These are phyloP conservation scores for Beaufortia kweichowensis DNA, from an alignment of 2,113 vertebrate species.

Conservation along the genomic window DNA sequence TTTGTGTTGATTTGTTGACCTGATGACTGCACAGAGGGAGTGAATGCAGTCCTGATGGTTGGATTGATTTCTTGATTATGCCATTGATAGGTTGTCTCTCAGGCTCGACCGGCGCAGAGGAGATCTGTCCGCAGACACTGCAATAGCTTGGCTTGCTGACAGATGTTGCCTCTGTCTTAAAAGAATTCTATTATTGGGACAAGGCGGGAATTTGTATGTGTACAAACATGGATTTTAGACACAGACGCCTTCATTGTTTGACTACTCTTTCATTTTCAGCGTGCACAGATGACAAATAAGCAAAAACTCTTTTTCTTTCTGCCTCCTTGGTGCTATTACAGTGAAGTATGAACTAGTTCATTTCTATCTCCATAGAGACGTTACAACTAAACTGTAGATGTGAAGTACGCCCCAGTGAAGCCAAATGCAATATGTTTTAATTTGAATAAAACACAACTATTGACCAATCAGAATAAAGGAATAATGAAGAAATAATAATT, in stretches of 20 bases:
- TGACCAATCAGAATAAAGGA: too few species aligned
- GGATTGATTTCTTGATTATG: slow-evolving; percentile 52
- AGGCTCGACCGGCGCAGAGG: background rate
- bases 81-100: slow-evolving; percentile 45
- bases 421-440: slow-evolving; percentile 5
- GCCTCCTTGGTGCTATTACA: background rate
- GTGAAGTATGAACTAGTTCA: slow-evolving; percentile 12
- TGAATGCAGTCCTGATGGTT: slow-evolving; percentile 48
- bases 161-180: slow-evolving; percentile 26
- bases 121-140: background rate
- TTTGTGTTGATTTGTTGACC: slow-evolving; percentile 47
- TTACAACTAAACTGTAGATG: slow-evolving; percentile 14
- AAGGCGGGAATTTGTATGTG: background rate
- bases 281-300: slow-evolving; percentile 1
- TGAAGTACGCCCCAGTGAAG: slow-evolving; percentile 14
- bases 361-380: slow-evolving; percentile 1
- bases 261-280: background rate
- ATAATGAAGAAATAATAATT: too few species aligned
- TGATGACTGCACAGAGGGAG: slow-evolving; percentile 28
- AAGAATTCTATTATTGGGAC: slow-evolving; percentile 5
- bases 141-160: slow-evolving; percentile 12
- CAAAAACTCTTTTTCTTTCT: background rate
- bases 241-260: background rate
- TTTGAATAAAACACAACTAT: too few species aligned
- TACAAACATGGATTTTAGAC: background rate